Evolutionary conservation across 2,113 vertebrate species (phyloP).

Genomic region (Takifugu flavidus): DNA sequence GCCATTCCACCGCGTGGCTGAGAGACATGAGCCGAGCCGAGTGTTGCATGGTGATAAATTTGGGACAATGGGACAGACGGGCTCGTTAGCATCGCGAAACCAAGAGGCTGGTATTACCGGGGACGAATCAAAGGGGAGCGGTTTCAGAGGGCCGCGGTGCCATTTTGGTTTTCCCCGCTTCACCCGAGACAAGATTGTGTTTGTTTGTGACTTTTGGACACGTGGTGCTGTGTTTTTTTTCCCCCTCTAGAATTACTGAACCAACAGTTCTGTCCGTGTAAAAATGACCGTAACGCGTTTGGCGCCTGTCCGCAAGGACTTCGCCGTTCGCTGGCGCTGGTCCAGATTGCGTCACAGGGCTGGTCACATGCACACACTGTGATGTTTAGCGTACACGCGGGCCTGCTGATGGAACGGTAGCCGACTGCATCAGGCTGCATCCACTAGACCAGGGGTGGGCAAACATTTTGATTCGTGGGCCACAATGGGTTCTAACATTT

Average conservation of each 20-base stretch:
- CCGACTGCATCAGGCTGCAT: too few relatives aligned
- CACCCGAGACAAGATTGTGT: conserved; percentile 42
- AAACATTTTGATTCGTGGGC: too few relatives aligned
- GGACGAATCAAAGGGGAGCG: too few relatives aligned
- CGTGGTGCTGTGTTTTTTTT: conserved; percentile 53
- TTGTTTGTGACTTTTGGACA: conserved; percentile 53
- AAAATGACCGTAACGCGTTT: conserved; percentile 68
- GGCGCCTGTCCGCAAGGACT: conserved; percentile 61
- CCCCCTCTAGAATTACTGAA: conserved; percentile 55
- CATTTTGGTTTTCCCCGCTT: conserved; percentile 46
- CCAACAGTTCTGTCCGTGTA: conserved; percentile 69
- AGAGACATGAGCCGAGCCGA: too few relatives aligned
- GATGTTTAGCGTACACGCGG: conserved; percentile 60
- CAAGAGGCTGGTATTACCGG: too few relatives aligned
- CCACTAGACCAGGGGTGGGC: too few relatives aligned
- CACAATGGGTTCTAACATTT: too few relatives aligned
- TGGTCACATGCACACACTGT: conserved; percentile 54
- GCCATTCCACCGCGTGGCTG: not conserved
- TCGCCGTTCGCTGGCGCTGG: conserved; percentile 68
- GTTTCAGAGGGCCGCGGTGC: conserved; percentile 34
- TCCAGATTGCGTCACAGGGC: conserved; percentile 77
- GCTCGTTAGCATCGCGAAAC: too few relatives aligned
- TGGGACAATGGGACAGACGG: not conserved
- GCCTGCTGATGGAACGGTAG: not conserved
- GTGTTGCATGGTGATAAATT: too few relatives aligned